Base-by-base conservation (phyloP, 1,140 invertebrate species). In the Caerostris extrusa region DNA sequence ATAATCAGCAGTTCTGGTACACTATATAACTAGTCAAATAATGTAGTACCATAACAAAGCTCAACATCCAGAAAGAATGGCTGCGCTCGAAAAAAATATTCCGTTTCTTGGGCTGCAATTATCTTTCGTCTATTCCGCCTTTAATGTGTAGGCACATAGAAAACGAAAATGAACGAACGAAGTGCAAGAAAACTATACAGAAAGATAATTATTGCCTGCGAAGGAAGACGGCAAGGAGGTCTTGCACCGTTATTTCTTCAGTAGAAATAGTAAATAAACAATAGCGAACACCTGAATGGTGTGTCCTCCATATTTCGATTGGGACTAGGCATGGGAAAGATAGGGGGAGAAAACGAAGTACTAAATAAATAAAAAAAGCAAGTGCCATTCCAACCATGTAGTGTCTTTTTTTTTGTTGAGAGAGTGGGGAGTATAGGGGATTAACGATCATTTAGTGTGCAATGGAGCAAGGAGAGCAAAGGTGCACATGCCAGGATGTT, bases 401-500 rank as follows among this genome's bases (percentile, higher is more conserved):
- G n/a, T 12, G 17, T 61, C n/a, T n/a, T n/a, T 61, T 87, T 86
- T 86, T 60, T 56, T 87, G 17, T 87, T 87, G 14, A 61, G 17
- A 56, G 58, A 7, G 56, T 7, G 55, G 61, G n/a, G n/a, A 14
- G 34, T 17, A 12, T 53, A 61, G 17, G 7, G 34, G 85, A 87
- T 87, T 87, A 87, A 87, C 85, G 85, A 87, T 61, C 85, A 87
- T 87, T 87, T 71, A 69, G 87, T 34, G 60, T 56, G 87, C 60
- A 90, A 56, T 90, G 87, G 50, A 90, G 87, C 64, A 89, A 71
- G 17, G 17, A 61, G 58, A 77, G 19, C 50, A 19, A 60, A 87
- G 58, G 50, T 50, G 64, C 19, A 71, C 53, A n/a, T 55, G 56
- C 34, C 53, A 64, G 56, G 56, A 10, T 83, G 14, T 57, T 57